Evolutionary conservation across 2,113 vertebrate genomes (phyloP).

Genomic region (Butorides virescens): DNA sequence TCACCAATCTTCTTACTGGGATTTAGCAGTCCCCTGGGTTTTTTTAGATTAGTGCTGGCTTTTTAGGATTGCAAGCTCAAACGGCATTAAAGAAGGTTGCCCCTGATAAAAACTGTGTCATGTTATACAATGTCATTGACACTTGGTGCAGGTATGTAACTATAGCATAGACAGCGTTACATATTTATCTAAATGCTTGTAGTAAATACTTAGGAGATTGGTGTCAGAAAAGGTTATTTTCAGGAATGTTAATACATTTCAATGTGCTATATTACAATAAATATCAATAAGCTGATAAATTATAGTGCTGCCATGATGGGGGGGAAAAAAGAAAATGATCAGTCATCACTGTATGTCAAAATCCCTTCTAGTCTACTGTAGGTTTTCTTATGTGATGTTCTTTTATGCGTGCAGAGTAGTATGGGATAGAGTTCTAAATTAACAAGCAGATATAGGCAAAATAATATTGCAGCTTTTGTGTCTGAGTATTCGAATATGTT

Average conservation of each 20-base stretch:
- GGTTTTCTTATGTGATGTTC: neutral
- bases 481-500: neutral
- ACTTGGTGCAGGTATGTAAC: neutral
- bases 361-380: neutral
- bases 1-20: constrained; percentile 70
- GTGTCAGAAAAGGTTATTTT: neutral
- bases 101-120: constrained; percentile 16
- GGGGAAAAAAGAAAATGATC: neutral
- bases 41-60: constrained; percentile 71
- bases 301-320: neutral
- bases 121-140: constrained; percentile 34
- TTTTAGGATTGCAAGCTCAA: constrained; percentile 56
- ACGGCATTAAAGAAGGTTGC: constrained; percentile 36
- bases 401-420: neutral
- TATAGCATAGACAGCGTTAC: neutral
- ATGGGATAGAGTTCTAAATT: neutral
- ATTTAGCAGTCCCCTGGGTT: constrained; percentile 36
- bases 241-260: neutral
- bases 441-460: neutral
- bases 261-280: neutral
- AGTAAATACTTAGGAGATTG: neutral
- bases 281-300: neutral
- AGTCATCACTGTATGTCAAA: neutral
- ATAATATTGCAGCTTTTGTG: neutral
- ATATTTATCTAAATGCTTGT: neutral